Base-by-base conservation (phyloP, 2,113 vertebrate genomes). In the Manacus vitellinus region DNA sequence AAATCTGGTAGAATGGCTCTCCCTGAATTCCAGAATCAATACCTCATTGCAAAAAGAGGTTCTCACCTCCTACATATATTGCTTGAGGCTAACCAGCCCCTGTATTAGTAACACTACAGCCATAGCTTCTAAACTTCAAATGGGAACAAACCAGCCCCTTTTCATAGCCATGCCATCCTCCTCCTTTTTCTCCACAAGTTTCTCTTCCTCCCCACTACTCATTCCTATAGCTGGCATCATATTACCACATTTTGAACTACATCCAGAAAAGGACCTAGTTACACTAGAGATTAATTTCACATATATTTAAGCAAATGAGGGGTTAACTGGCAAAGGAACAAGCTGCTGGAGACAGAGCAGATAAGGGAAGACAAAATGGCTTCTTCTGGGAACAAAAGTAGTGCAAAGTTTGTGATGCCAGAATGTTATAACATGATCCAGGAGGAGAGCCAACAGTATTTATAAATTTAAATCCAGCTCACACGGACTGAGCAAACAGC, bases 1-100 rank as follows among this genome's bases (percentile, higher is more conserved):
- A 76, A 89, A 84, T 84, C 72, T 94, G 80, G 75, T 92, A 92
- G 65, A 16, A 70, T 35, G 51, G 56, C 79, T 89, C 72, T 92
- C 52, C 67, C 56, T 59, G 52, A 88, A 83, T 77, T 92, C 93
- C 86, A 94, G 61, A 89, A 95, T 94, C 94, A 95, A 92, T 95
- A 89, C 24, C 27, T 91, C 76, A 84, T 55, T 92, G 83, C 86
- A 92, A 1, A 74, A 82, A 91, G 59, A 90, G 46, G 55, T 86
- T 95, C 86, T 86, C 63, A 74, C 51, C 85, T 85, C 73, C 82
- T 62, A 43, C 33, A 62, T 14, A 0, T 39, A 77, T 6, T 88
- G 82, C 75, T 88, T 70, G n/a, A 90, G 55, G 59, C 51, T 85
- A 83, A 62, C 54, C 70, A 80, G 35, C 28, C 27, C 39, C 51